phyloP scores from a whole-genome alignment of 2,797 vertebrate species.

The Zonotrichia albicollis region DNA sequence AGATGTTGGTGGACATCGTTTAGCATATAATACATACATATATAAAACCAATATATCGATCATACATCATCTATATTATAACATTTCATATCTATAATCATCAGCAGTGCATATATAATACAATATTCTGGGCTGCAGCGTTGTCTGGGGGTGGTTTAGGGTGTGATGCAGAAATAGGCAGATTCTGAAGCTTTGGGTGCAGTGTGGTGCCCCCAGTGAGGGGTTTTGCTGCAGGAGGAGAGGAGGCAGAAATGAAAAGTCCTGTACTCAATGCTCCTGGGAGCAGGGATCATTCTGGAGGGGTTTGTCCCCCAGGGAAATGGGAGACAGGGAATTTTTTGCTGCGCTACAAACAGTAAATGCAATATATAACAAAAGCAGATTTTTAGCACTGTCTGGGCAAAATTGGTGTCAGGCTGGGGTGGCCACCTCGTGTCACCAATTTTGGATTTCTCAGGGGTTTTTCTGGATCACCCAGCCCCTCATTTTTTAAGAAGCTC shows the following conservation, averaged over 20 bases:
- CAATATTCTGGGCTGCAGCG: background rate
- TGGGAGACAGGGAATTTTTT: background rate
- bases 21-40: background rate
- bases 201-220: background rate
- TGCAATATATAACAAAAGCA: background rate
- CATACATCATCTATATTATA: rapidly evolving
- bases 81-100: background rate
- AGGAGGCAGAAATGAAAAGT: background rate
- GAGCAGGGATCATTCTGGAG: background rate
- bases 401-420: background rate
- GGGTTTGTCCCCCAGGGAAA: rapidly evolving
- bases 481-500: background rate
- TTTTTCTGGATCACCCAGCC: background rate
- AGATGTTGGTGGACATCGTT: rapidly evolving
- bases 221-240: background rate
- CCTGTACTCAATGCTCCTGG: rapidly evolving
- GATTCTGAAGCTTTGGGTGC: background rate
- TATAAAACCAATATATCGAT: background rate
- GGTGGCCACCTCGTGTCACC: background rate
- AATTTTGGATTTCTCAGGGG: background rate
- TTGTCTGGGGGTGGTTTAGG: background rate
- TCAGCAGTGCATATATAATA: background rate
- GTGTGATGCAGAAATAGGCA: background rate
- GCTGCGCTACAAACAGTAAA: background rate
- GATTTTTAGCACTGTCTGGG: background rate